phyloP scores from a whole-genome alignment of 1,140 invertebrate species.

The Lethrus apterus region DNA sequence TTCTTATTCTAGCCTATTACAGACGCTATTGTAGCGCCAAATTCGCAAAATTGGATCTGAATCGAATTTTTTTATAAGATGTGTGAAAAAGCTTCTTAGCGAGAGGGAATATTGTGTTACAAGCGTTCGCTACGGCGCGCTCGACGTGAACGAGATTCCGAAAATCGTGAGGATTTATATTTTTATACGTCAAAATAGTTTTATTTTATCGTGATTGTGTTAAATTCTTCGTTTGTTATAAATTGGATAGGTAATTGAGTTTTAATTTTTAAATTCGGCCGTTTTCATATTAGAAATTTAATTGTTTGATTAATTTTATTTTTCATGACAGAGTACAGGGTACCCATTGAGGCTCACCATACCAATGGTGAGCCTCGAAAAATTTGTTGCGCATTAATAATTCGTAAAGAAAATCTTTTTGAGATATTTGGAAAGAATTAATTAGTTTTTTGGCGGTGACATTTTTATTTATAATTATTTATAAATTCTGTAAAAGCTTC shows the following conservation, averaged over 20 bases:
- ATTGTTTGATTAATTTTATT: too few species aligned
- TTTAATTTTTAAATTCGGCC: background rate
- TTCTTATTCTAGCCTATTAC: slow-evolving; percentile 20
- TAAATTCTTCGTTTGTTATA: background rate
- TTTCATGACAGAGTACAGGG: too few species aligned
- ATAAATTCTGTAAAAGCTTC: too few species aligned
- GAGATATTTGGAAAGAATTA: too few species aligned
- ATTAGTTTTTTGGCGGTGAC: too few species aligned
- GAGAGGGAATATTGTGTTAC: background rate
- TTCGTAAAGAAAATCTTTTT: too few species aligned
- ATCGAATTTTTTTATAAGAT: slow-evolving; percentile 29
- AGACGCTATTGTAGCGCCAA: slow-evolving; percentile 24
- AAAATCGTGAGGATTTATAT: slow-evolving; percentile 8
- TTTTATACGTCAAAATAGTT: slow-evolving; percentile 2
- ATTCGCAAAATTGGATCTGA: slow-evolving; percentile 30
- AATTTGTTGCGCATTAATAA: too few species aligned
- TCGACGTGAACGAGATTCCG: slow-evolving; percentile 18
- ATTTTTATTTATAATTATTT: too few species aligned
- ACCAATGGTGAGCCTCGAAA: too few species aligned
- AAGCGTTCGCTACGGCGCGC: slow-evolving; percentile 21
- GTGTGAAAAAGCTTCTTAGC: slow-evolving; percentile 21
- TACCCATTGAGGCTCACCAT: too few species aligned
- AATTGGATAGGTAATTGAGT: slow-evolving; percentile 3
- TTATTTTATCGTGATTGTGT: background rate
- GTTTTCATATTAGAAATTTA: too few species aligned